phyloP scores from a whole-genome alignment of 2,113 vertebrate genomes.

The Lasiurus cinereus region DNA sequence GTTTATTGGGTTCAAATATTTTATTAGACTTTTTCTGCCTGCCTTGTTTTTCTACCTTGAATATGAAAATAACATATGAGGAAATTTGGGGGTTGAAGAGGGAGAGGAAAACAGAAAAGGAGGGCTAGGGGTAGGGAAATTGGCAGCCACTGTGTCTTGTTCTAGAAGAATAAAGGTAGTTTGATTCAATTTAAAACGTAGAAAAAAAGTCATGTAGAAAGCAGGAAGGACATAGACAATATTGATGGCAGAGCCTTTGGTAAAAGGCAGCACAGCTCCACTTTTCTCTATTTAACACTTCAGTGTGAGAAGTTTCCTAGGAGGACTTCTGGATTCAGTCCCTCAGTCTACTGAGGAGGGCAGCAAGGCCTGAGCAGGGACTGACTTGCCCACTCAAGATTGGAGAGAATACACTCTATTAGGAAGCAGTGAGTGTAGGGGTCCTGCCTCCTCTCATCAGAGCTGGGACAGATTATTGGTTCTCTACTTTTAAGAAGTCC shows the following conservation, averaged over 20 bases:
- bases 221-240: not conserved
- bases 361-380: not conserved
- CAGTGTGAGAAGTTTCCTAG: not conserved
- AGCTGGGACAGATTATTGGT: not conserved
- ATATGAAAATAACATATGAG: not conserved
- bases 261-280: not conserved
- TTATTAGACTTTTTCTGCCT: not conserved
- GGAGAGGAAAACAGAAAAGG: not conserved
- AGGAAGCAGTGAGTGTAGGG: not conserved
- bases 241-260: not conserved
- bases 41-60: not conserved
- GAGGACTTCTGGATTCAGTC: not conserved
- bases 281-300: not conserved
- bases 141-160: not conserved
- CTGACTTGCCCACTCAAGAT: too few relatives aligned
- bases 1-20: constrained; percentile 6
- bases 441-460: not conserved
- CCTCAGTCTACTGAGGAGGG: not conserved
- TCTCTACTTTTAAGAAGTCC: not conserved
- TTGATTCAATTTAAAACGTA: not conserved
- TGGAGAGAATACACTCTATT: not conserved
- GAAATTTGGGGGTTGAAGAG: not conserved
- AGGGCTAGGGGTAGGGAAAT: not conserved
- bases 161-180: not conserved
- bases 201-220: not conserved